Evolutionary conservation across 2,797 vertebrate species (phyloP), one percentile per base, ranked within the genome.

Genomic region (Semaprochilodus insignis): DNA sequence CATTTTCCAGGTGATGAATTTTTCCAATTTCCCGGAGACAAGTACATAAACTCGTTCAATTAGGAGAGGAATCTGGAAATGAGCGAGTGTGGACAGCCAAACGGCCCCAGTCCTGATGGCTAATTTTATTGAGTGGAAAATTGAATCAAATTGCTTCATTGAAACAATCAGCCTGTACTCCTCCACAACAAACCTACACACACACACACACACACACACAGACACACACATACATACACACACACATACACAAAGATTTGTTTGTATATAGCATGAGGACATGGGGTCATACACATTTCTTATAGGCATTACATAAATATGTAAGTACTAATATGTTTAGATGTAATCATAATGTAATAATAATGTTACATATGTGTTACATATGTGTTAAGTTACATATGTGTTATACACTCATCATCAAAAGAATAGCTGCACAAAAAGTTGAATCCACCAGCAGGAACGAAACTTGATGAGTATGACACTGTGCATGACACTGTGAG

Each of bases 71-170:
- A 89, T 90, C 88, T 90, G 89, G 90, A 91, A 91, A 91, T 96
- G 96, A 96, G 95, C 93, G 95, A 95, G 95, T 94, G 95, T 94
- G 95, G 88, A 85, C 84, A 91, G 94, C 94, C 94, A 87, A 93
- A 93, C 94, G 80, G 89, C 85, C 77, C 82, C 87, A 88, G 90
- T 91, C 91, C 86, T 94, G 96, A 97, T 97, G 96, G 96, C 95
- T 97, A 96, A 96, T 96, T 98, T 98, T 98, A 99, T 99, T 97
- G 97, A 97, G 95, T 96, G 97, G 97, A 98, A 98, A 98, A 99
- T 98, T 99, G 97, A 99, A 99, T 98, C 97, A 97, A 98, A 98
- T 98, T 96, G 97, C 97, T 97, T 97, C 95, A 96, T 96, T 97
- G 96, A 97, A 97, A 96, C 96, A 96, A 93, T 93, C 91, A 91